A percentile compares a stretch with the other conserved stretches of the same genome.
Conservation (phyloP, 2,113 vertebrate species). For the Pithys albifrons region DNA sequence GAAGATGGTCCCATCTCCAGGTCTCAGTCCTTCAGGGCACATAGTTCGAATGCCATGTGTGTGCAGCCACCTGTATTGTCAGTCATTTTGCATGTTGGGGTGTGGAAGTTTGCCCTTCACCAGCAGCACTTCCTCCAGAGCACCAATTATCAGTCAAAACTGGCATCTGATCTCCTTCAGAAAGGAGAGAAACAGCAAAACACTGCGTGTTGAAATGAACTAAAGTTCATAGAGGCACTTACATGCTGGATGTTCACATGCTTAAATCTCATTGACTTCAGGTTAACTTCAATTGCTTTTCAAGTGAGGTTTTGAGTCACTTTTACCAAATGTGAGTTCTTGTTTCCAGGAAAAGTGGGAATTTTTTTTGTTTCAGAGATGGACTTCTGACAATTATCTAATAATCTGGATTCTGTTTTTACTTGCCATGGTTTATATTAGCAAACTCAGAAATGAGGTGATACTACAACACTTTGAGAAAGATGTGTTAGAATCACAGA, state of each 20-base stretch:
- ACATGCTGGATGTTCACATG: neutral
- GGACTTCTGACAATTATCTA: neutral
- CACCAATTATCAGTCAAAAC: neutral
- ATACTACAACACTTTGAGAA: neutral
- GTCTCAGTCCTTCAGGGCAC: neutral
- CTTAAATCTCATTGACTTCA: neutral
- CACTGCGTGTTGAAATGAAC: neutral
- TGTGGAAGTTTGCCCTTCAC: neutral
- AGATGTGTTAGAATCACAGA: neutral
- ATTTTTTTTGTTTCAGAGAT: fast-evolving
- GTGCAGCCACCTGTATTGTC: neutral
- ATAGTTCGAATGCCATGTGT: neutral
- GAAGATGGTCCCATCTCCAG: neutral
- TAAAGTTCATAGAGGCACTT: neutral
- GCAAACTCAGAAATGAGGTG: neutral
- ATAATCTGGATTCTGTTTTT: neutral
- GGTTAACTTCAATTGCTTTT: neutral
- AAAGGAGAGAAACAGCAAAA: neutral
- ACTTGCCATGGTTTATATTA: neutral
- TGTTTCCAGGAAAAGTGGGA: neutral
- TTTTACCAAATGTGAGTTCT: neutral
- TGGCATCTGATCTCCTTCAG: neutral
- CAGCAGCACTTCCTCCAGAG: neutral
- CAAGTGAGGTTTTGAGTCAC: neutral
- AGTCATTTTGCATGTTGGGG: neutral